phyloP scores from a whole-genome alignment of 2,888 invertebrate species.

The Caenorhabditis sp. region DNA sequence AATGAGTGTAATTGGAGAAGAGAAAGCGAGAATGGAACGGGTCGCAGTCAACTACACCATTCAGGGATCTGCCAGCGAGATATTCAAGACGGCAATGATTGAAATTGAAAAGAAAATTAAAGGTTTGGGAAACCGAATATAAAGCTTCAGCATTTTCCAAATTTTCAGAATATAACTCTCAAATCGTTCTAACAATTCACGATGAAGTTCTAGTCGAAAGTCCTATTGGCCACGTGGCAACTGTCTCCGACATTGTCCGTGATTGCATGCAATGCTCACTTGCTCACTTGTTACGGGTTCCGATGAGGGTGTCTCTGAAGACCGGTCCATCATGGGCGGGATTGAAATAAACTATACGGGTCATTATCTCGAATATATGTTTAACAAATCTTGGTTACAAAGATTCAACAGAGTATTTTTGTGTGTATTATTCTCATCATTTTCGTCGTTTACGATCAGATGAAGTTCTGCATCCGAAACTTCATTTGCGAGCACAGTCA shows the following conservation, averaged over 20 bases:
- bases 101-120: conserved; percentile 84
- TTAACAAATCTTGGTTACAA: not conserved
- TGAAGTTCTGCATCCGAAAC: conserved; percentile 58
- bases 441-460: too few species aligned
- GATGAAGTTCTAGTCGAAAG: conserved; percentile 97
- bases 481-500: conserved; percentile 57
- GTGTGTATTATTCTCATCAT: not conserved
- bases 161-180: conserved; percentile 67
- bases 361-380: conserved; percentile 2
- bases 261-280: conserved; percentile 58
- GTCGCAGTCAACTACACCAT: conserved; percentile 95
- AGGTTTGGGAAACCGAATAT: too few species aligned
- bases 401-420: too few species aligned
- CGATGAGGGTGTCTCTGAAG: conserved; percentile 59
- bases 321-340: conserved; percentile 59
- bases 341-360: conserved; percentile 34
- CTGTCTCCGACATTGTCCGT: conserved; percentile 68
- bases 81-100: conserved; percentile 92
- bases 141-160: too few species aligned
- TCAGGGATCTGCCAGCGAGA: conserved; percentile 92
- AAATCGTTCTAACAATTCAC: conserved; percentile 91
- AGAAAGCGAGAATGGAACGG: conserved; percentile 89
- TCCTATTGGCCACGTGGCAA: conserved; percentile 81
- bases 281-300: conserved; percentile 55
- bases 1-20: conserved; percentile 58